Base-by-base conservation (phyloP, 2,888 invertebrate species). In the Luperina nickerlii region DNA sequence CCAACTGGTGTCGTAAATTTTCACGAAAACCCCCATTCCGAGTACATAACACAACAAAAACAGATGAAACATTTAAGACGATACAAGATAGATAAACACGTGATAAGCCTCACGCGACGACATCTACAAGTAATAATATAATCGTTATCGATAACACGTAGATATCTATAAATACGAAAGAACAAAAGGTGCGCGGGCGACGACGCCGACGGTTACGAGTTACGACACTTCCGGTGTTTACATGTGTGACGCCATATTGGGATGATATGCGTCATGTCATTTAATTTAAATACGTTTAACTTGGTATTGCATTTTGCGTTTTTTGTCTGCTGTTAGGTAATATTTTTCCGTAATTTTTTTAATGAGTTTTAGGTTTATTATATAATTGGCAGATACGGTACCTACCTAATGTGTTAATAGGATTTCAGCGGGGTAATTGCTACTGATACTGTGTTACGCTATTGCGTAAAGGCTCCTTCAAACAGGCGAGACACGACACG, bases 121-220 rank as follows among this genome's bases (percentile, higher is more conserved):
- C 63, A 66, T 54, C n/a, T 51, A 72, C 70, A 72, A 69, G 76
- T 81, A 83, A 83, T 85, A 85, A 73, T 84, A 65, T 66, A 80
- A 82, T 85, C 69, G 54, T 54, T 85, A 74, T 66, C 54, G 81
- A 82, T 82, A 85, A 80, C 70, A 69, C 65, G 38, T 38, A 70
- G 69, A 81, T 83, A 71, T 65, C 70, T 78, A 62, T 71, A 71
- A 78, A 82, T 75, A 75, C 65, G 27, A 70, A 62, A 62, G 48
- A 73, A 77, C 77, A 77, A 80, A 85, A 69, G 73, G 72, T 83
- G 85, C 81, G 85, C 77, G 67, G 51, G 87, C 85, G 86, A 7
- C 6, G 38, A 32, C 32, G 32, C 32, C 2, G 38, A 62, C 70
- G 76, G 57, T 84, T 78, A 57, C 68, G 75, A 74, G 57, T 84